These are phyloP conservation scores for Puma concolor DNA, from an alignment of 2,113 vertebrate species.

Conservation along the genomic window DNA sequence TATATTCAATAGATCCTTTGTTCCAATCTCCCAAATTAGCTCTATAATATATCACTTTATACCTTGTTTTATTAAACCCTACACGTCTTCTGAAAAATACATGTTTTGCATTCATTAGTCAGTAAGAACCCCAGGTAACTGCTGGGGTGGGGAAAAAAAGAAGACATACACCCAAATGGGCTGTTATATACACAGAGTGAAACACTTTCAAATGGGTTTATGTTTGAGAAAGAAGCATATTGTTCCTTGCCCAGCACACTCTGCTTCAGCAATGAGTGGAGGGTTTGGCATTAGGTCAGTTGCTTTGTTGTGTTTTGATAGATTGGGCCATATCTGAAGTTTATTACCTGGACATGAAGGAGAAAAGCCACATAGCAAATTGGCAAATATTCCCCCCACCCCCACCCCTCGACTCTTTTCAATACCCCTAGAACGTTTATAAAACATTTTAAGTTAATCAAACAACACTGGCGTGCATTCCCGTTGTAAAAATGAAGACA, in stretches of 20 bases:
- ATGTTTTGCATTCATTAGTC: not conserved
- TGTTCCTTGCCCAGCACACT: not conserved
- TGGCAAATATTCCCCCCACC: accelerated
- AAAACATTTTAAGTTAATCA: not conserved
- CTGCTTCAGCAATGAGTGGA: not conserved
- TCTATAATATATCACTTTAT: not conserved
- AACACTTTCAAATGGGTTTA: not conserved
- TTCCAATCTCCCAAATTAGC: slow-evolving; percentile 13
- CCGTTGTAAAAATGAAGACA: not conserved
- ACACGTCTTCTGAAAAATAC: not conserved
- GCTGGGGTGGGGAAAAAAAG: not conserved
- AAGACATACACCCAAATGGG: not conserved
- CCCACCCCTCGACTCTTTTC: not conserved
- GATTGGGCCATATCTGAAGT: not conserved
- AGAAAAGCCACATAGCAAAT: not conserved
- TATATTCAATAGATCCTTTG: slow-evolving; percentile 3
- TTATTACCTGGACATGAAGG: not conserved
- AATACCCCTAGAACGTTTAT: not conserved
- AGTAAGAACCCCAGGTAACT: not conserved
- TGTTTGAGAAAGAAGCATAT: not conserved
- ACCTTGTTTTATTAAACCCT: not conserved
- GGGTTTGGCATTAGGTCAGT: not conserved
- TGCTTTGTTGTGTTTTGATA: not conserved
- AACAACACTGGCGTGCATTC: not conserved
- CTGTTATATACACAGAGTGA: not conserved